Evolutionary conservation across 2,113 vertebrate genomes (phyloP).

Genomic region (Siphamia tubifer): DNA sequence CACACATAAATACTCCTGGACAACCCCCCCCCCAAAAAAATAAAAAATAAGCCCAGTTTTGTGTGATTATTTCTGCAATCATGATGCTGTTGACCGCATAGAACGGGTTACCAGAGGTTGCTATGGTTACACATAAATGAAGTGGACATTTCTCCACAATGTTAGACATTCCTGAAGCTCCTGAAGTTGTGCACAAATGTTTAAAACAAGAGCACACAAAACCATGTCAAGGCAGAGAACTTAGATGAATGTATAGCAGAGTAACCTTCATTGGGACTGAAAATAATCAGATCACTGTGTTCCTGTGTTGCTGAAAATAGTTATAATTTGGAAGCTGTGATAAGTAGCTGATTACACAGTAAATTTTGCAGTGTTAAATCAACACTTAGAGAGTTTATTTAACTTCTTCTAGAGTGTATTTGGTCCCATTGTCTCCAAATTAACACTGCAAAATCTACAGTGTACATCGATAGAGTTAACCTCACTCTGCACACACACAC

Average conservation of each 20-base stretch:
- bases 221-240: not conserved
- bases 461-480: not conserved
- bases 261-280: not conserved
- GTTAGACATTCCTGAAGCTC: not conserved
- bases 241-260: not conserved
- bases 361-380: too few species aligned
- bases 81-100: slow-evolving; percentile 2
- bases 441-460: too few species aligned
- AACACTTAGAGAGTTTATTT: too few species aligned
- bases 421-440: too few species aligned
- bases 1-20: not conserved
- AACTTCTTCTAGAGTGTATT: too few species aligned
- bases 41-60: slow-evolving; percentile 8
- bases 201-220: not conserved
- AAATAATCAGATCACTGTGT: not conserved
- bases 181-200: not conserved
- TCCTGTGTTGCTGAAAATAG: not conserved
- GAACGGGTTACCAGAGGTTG: slow-evolving; percentile 25
- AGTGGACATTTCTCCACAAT: not conserved
- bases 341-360: not conserved
- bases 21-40: too few species aligned
- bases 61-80: slow-evolving; percentile 10
- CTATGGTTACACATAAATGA: slow-evolving; percentile 29
- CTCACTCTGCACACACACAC: not conserved
- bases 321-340: not conserved